A percentile compares a stretch with the other conserved stretches of the same genome.
Conservation (phyloP, 2,113 vertebrate genomes). For the Myodes glareolus region DNA sequence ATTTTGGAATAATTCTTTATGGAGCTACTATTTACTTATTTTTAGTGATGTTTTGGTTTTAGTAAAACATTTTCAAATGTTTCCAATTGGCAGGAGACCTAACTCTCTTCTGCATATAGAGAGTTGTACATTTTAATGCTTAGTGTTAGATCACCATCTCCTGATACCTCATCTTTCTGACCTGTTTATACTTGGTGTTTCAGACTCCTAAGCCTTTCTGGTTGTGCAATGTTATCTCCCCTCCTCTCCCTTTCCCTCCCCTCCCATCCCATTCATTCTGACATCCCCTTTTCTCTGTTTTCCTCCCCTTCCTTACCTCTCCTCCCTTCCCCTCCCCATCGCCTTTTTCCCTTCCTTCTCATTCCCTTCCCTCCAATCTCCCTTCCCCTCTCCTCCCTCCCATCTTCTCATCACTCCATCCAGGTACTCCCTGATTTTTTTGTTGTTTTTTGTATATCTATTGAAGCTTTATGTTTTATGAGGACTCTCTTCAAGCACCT, state of each 20-base stretch:
- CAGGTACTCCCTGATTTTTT: background rate
- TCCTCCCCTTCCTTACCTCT: too few relatives aligned
- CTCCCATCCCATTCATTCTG: too few relatives aligned
- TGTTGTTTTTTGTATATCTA: background rate
- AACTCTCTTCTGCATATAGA: background rate
- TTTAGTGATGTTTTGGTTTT: background rate
- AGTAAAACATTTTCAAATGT: background rate
- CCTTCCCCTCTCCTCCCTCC: too few relatives aligned
- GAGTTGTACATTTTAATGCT: background rate
- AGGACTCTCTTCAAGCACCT: background rate
- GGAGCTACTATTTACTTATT: background rate
- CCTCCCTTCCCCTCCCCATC: too few relatives aligned
- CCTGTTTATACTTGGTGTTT: background rate
- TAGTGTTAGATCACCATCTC: background rate
- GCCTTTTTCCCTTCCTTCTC: too few relatives aligned
- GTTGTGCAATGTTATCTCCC: background rate
- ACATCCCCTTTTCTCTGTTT: too few relatives aligned
- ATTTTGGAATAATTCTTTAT: background rate
- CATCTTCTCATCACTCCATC: background rate
- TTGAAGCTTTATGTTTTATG: background rate
- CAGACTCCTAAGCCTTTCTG: background rate
- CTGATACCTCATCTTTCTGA: background rate
- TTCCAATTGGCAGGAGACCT: background rate
- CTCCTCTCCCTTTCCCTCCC: rapidly evolving
- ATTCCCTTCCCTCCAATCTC: background rate